These are phyloP conservation scores for Elmis aenea DNA, from an alignment of 2,888 invertebrate species.

Conservation along the genomic window DNA sequence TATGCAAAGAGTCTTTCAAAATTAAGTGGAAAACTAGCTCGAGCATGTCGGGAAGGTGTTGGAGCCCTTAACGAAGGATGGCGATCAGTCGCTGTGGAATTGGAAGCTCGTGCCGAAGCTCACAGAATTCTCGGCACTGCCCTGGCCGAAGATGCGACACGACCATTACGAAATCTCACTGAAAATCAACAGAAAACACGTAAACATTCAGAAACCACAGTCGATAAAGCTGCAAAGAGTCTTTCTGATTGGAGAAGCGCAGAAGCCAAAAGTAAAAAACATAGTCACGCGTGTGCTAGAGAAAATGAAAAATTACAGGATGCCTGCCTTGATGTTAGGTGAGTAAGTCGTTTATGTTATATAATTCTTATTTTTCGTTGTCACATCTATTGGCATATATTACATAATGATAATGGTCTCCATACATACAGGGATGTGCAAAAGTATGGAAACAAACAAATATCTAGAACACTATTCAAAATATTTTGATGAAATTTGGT, in stretches of 20 bases:
- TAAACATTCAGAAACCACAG: slow-evolving; percentile 70
- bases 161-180: slow-evolving; percentile 72
- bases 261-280: slow-evolving; percentile 85
- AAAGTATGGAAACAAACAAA: too few species aligned
- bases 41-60: slow-evolving; percentile 73
- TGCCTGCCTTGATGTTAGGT: slow-evolving; percentile 56
- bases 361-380: too few species aligned
- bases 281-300: slow-evolving; percentile 78
- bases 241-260: slow-evolving; percentile 81
- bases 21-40: slow-evolving; percentile 77
- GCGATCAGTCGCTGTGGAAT: slow-evolving; percentile 86
- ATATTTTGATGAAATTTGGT: too few species aligned
- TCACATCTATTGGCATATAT: too few species aligned
- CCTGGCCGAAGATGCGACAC: slow-evolving; percentile 81
- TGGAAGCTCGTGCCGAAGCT: slow-evolving; percentile 87
- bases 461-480: too few species aligned
- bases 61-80: slow-evolving; percentile 84
- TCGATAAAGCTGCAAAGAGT: slow-evolving; percentile 79
- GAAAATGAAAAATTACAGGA: slow-evolving; percentile 92
- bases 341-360: slow-evolving; percentile 13
- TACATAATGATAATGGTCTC: too few species aligned
- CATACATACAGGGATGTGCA: too few species aligned
- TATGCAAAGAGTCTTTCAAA: slow-evolving; percentile 89
- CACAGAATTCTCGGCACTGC: slow-evolving; percentile 64
- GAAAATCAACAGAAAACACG: slow-evolving; percentile 67